phyloP scores from a whole-genome alignment of 2,113 vertebrate species.

The Oxyruncus cristatus region DNA sequence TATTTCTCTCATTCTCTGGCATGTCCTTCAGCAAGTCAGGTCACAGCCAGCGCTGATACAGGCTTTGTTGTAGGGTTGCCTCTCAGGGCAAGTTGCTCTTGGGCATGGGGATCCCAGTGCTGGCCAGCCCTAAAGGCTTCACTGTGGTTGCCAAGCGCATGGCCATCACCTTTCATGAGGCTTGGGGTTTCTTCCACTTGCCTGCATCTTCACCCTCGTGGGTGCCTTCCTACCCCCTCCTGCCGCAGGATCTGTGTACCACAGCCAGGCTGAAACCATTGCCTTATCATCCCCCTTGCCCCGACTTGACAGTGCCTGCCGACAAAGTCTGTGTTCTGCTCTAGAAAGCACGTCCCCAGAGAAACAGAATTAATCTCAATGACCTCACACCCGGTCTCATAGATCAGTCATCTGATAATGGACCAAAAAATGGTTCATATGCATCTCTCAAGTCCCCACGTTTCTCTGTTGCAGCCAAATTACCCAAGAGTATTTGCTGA shows the following conservation, averaged over 20 bases:
- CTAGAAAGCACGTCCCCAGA: not conserved
- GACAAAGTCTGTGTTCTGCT: not conserved
- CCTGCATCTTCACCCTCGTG: accelerated
- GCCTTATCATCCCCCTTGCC: not conserved
- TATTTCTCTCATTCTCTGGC: not conserved
- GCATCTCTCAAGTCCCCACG: not conserved
- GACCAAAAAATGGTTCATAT: not conserved
- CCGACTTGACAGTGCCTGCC: not conserved
- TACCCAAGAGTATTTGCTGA: not conserved
- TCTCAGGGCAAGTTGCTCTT: not conserved
- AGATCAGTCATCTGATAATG: not conserved
- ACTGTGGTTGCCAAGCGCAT: not conserved
- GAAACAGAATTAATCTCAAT: not conserved
- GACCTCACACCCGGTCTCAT: not conserved
- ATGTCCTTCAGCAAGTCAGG: accelerated
- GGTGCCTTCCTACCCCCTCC: not conserved
- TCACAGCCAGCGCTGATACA: not conserved
- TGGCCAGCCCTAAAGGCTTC: not conserved
- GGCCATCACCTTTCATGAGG: accelerated
- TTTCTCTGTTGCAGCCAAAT: not conserved
- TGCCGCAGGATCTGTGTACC: not conserved
- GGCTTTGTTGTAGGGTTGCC: not conserved
- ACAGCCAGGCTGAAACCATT: not conserved
- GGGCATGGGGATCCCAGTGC: accelerated
- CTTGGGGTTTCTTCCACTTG: not conserved